Evolutionary conservation across 2,113 vertebrate genomes (phyloP), one percentile per base, ranked within the genome.

Genomic region (Sminthopsis crassicaudata): DNA sequence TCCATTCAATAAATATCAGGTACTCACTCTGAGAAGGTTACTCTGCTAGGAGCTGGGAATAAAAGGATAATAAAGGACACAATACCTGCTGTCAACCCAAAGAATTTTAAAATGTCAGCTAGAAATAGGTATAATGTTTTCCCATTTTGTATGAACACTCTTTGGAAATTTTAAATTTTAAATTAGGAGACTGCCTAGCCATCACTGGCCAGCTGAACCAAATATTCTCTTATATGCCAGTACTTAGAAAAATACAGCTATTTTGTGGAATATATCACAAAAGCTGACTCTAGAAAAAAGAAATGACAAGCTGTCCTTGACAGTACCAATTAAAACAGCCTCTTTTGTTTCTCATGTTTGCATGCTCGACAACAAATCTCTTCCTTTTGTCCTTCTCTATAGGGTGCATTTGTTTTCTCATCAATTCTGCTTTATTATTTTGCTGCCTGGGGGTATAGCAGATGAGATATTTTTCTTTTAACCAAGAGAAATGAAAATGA

Each of bases 401-500:
- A 89, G 57, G 55, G 92, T 93, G 53, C 92, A 60, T 96, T 90
- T 93, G 91, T 91, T 96, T 96, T 90, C 84, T 51, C 8, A 90
- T 91, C 46, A 91, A 91, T 94, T 92, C 16, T n/a, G 50, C 51
- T 95, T 53, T 94, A 93, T 91, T 95, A 95, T 95, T 95, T 95
- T 30, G 84, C 90, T 93, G 42, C 60, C 67, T 95, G 46, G 19
- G 89, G 90, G 91, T 25, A 60, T 12, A 84, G 93, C 3, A 95
- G 90, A 95, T 27, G 92, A 95, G 54, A 8, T 53, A 95, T 89
- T 95, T 92, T 60, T 95, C 53, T 95, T 84, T 30, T 46, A 92
- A 27, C 92, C 92, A 94, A 96, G 91, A 50, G 51, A 94, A 95
- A 94, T 96, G 57, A 93, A 93, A 96, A 94, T 54, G 92, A 27